These are phyloP conservation scores for Metridium senile DNA, from an alignment of 92 coral and sea anemone species.

Conservation along the genomic window DNA sequence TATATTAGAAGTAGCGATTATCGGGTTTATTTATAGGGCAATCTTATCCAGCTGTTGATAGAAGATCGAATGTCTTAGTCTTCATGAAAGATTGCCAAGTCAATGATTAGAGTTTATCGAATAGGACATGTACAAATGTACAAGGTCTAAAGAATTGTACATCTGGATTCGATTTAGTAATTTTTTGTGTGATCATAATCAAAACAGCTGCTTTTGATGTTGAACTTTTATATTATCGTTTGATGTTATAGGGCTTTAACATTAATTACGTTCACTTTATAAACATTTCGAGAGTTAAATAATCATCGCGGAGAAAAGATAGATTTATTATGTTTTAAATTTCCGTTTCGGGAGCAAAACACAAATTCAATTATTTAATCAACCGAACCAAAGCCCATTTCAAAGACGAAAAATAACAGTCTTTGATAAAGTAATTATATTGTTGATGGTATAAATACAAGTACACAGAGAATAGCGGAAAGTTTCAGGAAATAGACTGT, in stretches of 20 bases:
- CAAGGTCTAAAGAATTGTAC: neutral
- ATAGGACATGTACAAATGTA: neutral
- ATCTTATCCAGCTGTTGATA: constrained; percentile 7
- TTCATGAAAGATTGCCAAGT: neutral
- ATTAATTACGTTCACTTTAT: neutral
- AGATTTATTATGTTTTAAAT: too few species aligned
- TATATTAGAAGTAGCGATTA: neutral
- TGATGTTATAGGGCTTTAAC: neutral
- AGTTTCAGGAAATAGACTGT: neutral
- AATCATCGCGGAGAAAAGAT: too few species aligned
- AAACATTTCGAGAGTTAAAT: too few species aligned
- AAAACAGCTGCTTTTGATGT: neutral
- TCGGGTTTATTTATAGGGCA: constrained; percentile 6
- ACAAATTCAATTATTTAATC: too few species aligned
- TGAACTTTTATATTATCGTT: neutral
- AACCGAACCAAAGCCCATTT: too few species aligned
- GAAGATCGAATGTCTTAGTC: neutral
- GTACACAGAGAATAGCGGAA: neutral
- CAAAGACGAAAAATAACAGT: neutral
- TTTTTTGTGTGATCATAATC: too few species aligned
- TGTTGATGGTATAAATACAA: neutral
- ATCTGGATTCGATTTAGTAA: neutral
- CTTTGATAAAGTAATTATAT: neutral
- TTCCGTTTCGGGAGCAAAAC: too few species aligned
- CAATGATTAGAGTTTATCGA: neutral